Base-by-base conservation (phyloP, 2,113 vertebrate genomes). In the Steatornis caripensis region DNA sequence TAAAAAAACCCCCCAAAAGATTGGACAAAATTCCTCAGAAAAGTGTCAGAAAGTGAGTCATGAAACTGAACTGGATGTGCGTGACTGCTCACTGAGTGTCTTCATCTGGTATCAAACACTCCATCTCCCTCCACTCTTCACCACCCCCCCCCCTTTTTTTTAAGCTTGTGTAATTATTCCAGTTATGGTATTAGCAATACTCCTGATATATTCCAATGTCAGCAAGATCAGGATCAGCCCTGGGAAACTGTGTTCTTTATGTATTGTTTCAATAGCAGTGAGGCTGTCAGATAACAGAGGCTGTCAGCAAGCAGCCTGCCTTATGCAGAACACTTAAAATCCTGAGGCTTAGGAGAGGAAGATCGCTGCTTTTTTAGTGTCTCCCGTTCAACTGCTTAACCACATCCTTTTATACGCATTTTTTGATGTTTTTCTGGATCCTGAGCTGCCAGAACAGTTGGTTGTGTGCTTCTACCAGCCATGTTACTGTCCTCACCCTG, bases 161-260 rank as follows among this genome's bases (percentile, higher is more conserved):
- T 7, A 39, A 65, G 53, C 45, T 69, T 91, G 32, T 88, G 21
- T 88, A 86, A 78, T 88, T 90, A 81, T 84, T 94, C 84, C 68
- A 91, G 2, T 90, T 87, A 70, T 21, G 5, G 66, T 70, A 65
- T 95, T 79, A 88, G 62, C 70, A 88, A 87, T 93, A 77, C 39
- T 90, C 37, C 32, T 88, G 62, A 46, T 88, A 66, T 80, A 92
- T 84, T 91, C 43, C 71, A 69, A 8, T 75, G 71, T 77, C 75
- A 94, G 43, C 83, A 61, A 88, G 95, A 93, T 84, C 62, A 37
- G 76, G 81, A 88, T 94, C 92, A 89, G 36, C 15, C 27, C 36
- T 48, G 64, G 34, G 55, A 90, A 90, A 49, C 34, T n/a, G 10
- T 71, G 12, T 46, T 64, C 24, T 85, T 62, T 49, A 80, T 7